These are phyloP conservation scores for Cantharis lateralis DNA, from an alignment of 2,888 invertebrate species.

Conservation along the genomic window DNA sequence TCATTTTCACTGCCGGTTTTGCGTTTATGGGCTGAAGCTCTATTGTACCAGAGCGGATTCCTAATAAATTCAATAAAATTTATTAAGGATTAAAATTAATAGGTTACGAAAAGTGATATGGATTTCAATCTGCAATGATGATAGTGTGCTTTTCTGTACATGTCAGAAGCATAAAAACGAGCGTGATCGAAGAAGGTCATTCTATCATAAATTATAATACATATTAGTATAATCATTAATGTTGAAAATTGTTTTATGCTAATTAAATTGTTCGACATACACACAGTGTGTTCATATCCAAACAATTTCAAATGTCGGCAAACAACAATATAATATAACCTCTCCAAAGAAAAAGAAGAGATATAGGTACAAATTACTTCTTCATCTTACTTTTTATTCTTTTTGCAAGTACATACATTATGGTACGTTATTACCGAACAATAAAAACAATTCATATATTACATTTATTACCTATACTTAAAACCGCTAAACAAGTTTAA, in stretches of 20 bases:
- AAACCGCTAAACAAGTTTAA: background rate
- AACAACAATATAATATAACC: background rate
- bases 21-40: no score
- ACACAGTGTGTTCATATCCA: background rate
- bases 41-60: no score
- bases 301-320: background rate
- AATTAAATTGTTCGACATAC: background rate
- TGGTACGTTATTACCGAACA: background rate
- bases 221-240: background rate
- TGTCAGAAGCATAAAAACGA: background rate
- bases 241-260: background rate
- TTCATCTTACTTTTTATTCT: no score
- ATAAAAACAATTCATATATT: no score
- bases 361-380: no score
- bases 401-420: no score
- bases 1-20: background rate
- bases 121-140: background rate
- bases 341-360: background rate
- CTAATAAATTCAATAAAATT: background rate
- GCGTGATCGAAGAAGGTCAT: constrained; percentile 2
- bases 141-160: background rate
- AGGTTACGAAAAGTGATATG: background rate
- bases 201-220: background rate
- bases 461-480: background rate
- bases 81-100: background rate